Percentiles rank a stretch among this genome's conserved stretches.
Conservation (phyloP, 1,140 invertebrate species). For the Amyelois transitella region DNA sequence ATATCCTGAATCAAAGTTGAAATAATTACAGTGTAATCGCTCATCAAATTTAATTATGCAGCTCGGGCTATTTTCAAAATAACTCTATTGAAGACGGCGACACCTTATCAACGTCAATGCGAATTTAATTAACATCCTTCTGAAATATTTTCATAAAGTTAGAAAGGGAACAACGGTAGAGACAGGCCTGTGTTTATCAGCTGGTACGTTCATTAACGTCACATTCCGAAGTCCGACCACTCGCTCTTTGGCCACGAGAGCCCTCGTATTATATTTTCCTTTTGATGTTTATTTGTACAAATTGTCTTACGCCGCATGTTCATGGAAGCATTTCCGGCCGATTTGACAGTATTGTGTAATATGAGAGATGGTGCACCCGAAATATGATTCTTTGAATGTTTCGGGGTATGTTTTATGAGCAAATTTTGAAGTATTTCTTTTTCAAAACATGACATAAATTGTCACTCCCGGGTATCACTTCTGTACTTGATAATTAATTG, state of each 20-base stretch:
- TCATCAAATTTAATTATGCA: slow-evolving; percentile 14
- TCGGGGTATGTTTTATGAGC: not conserved
- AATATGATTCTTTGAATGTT: not conserved
- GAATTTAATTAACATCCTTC: slow-evolving; percentile 20
- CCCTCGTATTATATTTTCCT: slow-evolving; percentile 8
- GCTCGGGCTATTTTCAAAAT: slow-evolving; percentile 6
- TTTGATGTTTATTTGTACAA: slow-evolving; percentile 19
- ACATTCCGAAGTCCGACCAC: slow-evolving; percentile 11
- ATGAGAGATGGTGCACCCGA: not conserved
- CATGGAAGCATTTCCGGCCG: not conserved
- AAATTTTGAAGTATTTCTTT: not conserved
- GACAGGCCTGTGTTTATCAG: slow-evolving; percentile 6
- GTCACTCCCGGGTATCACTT: too few relatives aligned
- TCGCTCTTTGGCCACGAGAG: not conserved
- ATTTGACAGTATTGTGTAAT: not conserved
- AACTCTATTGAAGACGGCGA: slow-evolving; percentile 6
- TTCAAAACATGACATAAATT: too few relatives aligned
- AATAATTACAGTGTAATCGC: slow-evolving; percentile 12
- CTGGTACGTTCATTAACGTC: slow-evolving; percentile 22
- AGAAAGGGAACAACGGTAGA: slow-evolving; percentile 10
- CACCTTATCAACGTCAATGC: slow-evolving; percentile 17
- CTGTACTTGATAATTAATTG: too few relatives aligned
- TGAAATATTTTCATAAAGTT: slow-evolving; percentile 13
- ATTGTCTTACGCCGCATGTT: not conserved
- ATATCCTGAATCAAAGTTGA: slow-evolving; percentile 6